Conservation (phyloP, 2,797 vertebrate genomes). For the Hylomyscus alleni region DNA sequence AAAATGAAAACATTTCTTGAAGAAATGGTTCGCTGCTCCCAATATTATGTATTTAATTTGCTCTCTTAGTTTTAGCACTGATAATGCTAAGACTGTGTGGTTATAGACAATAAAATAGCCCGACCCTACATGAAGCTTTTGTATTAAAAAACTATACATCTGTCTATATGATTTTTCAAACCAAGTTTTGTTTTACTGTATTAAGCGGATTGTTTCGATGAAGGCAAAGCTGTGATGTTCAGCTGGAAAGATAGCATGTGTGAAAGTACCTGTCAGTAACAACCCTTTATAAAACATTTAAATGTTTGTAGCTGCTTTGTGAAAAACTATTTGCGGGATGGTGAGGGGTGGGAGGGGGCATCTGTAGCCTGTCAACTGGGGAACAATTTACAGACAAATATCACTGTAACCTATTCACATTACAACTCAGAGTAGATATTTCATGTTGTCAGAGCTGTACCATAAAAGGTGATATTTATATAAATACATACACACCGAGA, state of each 20-base stretch:
- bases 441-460: slow-evolving; percentile 86
- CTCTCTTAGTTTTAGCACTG: slow-evolving; percentile 95
- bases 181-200: slow-evolving; percentile 88
- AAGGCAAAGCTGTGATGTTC: slow-evolving; percentile 94
- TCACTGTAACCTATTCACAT: slow-evolving; percentile 90
- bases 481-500: not conserved
- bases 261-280: slow-evolving; percentile 91
- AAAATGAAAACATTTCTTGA: slow-evolving; percentile 93
- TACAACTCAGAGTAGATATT: slow-evolving; percentile 89
- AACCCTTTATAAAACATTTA: slow-evolving; percentile 85
- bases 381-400: slow-evolving; percentile 94
- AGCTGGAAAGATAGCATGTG: slow-evolving; percentile 92
- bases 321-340: slow-evolving; percentile 94
- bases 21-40: slow-evolving; percentile 86
- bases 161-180: slow-evolving; percentile 86
- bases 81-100: slow-evolving; percentile 98
- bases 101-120: slow-evolving; percentile 96
- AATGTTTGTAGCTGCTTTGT: slow-evolving; percentile 98
- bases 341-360: slow-evolving; percentile 84
- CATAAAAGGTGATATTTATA: not conserved
- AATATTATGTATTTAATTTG: slow-evolving; percentile 86
- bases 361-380: slow-evolving; percentile 90
- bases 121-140: slow-evolving; percentile 94
- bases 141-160: slow-evolving; percentile 95
- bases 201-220: slow-evolving; percentile 93